Percentiles rank a stretch among this genome's conserved stretches.
These are phyloP conservation scores for Pyrochroa serraticornis DNA, from an alignment of 2,888 invertebrate genomes.

Conservation along the genomic window DNA sequence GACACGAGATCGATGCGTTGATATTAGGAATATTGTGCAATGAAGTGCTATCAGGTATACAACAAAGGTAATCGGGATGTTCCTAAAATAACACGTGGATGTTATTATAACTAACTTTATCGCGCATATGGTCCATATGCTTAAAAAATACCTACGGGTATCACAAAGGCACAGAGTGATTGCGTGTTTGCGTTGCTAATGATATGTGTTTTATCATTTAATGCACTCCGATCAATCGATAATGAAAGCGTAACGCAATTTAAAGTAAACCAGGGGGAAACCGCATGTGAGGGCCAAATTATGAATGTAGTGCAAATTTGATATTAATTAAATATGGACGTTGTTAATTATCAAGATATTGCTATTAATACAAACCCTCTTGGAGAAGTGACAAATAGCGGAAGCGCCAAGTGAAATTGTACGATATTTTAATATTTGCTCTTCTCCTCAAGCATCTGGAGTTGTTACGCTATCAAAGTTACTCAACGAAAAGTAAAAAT, in stretches of 20 bases:
- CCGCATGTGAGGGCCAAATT: no score
- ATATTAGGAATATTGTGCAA: conserved; percentile 15
- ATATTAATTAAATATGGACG: no score
- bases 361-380: no score
- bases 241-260: neutral
- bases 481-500: no score
- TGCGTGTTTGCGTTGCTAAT: conserved; percentile 25
- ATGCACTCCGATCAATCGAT: conserved; percentile 13
- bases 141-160: conserved; percentile 29
- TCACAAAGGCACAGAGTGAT: conserved; percentile 15
- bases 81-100: conserved; percentile 27
- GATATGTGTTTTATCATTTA: conserved; percentile 30
- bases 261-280: neutral
- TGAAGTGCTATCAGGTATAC: conserved; percentile 28
- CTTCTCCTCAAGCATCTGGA: no score
- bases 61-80: conserved; percentile 23
- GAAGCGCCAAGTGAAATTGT: no score
- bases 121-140: conserved; percentile 27
- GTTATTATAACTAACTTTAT: conserved; percentile 22
- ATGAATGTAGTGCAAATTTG: no score
- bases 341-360: no score
- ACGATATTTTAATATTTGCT: no score
- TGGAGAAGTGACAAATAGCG: no score
- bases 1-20: conserved; percentile 7
- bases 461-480: no score